Base-by-base conservation (phyloP, 1,140 invertebrate genomes). In the Centruroides vittatus region DNA sequence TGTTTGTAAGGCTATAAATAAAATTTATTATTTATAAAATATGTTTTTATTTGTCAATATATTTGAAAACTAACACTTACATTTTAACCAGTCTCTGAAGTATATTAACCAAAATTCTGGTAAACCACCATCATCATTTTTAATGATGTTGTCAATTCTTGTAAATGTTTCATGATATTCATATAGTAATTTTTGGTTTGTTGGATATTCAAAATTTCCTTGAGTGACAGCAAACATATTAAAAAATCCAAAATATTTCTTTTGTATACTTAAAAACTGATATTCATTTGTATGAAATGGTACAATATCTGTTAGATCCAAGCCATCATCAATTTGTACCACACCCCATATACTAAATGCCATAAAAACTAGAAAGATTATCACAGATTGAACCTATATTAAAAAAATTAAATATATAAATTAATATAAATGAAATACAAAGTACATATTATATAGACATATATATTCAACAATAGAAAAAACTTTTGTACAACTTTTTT, bases 141-240 rank as follows among this genome's bases (percentile, higher is more conserved):
- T 95, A 56, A 97, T 85, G 4, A 97, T 89, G 69, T 89, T 88
- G 47, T 86, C 86, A 65, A 97, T 84, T 57, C 87, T 79, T 63
- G 90, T 87, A 69, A 98, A 95, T 55, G 93, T 84, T 35, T 88
- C 84, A 72, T 98, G 93, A 73, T 96, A 98, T 62, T 97, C 88
- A 71, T 93, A 84, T 0, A 99, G 74, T 7, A 98, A 72, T 67
- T 84, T 84, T 76, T 99, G 96, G 72, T 94, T 93, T 8, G 84
- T 88, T 3, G 95, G 91, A 77, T 98, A 98, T 74, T 99, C 94
- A 73, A 98, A 90, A 71, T 96, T 86, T 12, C 86, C 84, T 69
- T 93, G 85, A 0, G 94, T 98, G 0, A 98, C 89, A 1, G 92
- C 88, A 76, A 87, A 93, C 84, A 98, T 96, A 73, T 90, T 93